phyloP scores from a whole-genome alignment of 2,797 vertebrate genomes.

The Chaetodon trifasciatus region DNA sequence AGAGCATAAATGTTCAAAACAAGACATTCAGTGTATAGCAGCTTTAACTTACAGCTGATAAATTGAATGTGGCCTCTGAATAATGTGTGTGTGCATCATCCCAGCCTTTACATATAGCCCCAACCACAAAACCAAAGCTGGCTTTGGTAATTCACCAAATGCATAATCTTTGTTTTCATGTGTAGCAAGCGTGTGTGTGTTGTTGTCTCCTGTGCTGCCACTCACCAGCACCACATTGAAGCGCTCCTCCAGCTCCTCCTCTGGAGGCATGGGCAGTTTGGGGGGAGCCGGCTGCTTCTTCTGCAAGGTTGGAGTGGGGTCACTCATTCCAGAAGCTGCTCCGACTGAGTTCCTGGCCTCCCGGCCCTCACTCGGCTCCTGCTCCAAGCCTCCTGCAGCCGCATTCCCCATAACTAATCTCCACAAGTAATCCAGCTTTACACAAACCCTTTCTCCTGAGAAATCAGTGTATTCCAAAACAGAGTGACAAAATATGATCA shows the following conservation, averaged over 20 bases:
- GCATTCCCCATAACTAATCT: constrained; percentile 93
- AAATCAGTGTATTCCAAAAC: constrained; percentile 61
- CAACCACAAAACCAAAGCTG: constrained; percentile 1
- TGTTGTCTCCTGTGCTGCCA: constrained; percentile 26
- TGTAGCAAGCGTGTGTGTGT: constrained; percentile 22
- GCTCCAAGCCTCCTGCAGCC: constrained; percentile 85
- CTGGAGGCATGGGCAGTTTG: constrained; percentile 91
- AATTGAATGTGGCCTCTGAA: neutral
- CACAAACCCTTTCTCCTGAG: constrained; percentile 56
- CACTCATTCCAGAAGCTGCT: constrained; percentile 66
- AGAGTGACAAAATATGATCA: constrained; percentile 39
- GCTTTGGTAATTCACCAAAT: neutral
- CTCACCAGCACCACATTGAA: constrained; percentile 94
- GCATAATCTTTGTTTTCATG: constrained; percentile 7
- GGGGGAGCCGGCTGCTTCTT: constrained; percentile 86
- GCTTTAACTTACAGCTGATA: constrained; percentile 10
- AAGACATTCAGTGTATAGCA: neutral
- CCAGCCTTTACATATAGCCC: neutral
- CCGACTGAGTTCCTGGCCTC: constrained; percentile 79
- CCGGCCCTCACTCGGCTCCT: constrained; percentile 81
- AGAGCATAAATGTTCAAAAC: neutral
- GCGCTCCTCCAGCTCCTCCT: constrained; percentile 91
- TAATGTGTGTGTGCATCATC: neutral
- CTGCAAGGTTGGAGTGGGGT: constrained; percentile 72
- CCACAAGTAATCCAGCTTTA: constrained; percentile 86